Percentiles rank a stretch among this genome's conserved stretches.
Evolutionary conservation across 1,140 invertebrate genomes (phyloP).

Genomic region (Drosophila virilis): DNA sequence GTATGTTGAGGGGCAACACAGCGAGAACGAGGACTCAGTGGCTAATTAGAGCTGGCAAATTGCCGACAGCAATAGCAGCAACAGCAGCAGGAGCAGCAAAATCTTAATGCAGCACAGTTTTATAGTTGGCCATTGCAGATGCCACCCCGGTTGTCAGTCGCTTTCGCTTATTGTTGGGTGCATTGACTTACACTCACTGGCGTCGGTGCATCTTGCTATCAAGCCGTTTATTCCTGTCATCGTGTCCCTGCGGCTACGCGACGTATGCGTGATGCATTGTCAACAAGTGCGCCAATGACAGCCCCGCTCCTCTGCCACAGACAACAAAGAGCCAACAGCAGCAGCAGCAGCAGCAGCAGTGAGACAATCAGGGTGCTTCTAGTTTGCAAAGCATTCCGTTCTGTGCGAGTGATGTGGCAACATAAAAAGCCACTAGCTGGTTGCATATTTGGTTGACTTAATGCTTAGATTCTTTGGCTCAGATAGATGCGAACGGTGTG

Average conservation of each 20-base stretch:
- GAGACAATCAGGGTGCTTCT: background rate
- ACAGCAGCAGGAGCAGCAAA: background rate
- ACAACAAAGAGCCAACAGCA: constrained; percentile 26
- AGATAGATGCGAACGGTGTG: constrained; percentile 22
- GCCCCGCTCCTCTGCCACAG: background rate
- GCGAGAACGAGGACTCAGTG: constrained; percentile 12
- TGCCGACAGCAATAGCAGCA: constrained; percentile 18
- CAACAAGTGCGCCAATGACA: constrained; percentile 56
- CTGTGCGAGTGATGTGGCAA: background rate
- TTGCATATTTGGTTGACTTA: constrained; percentile 21
- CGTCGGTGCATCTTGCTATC: constrained; percentile 16
- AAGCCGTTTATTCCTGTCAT: constrained; percentile 29
- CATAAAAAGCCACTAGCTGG: constrained; percentile 7
- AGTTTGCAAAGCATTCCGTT: background rate
- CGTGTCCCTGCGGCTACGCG: constrained; percentile 27
- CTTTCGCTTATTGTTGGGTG: constrained; percentile 63
- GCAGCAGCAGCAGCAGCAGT: constrained; percentile 7
- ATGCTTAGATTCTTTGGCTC: constrained; percentile 21
- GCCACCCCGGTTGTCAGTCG: constrained; percentile 44
- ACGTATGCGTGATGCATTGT: constrained; percentile 54
- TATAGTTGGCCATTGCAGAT: constrained; percentile 12
- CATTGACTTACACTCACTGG: constrained; percentile 53
- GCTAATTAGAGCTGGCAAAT: constrained; percentile 38
- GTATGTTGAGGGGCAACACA: background rate
- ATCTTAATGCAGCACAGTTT: constrained; percentile 3